These are phyloP conservation scores for Sinelater perroti DNA, from an alignment of 2,888 invertebrate species.

Conservation along the genomic window DNA sequence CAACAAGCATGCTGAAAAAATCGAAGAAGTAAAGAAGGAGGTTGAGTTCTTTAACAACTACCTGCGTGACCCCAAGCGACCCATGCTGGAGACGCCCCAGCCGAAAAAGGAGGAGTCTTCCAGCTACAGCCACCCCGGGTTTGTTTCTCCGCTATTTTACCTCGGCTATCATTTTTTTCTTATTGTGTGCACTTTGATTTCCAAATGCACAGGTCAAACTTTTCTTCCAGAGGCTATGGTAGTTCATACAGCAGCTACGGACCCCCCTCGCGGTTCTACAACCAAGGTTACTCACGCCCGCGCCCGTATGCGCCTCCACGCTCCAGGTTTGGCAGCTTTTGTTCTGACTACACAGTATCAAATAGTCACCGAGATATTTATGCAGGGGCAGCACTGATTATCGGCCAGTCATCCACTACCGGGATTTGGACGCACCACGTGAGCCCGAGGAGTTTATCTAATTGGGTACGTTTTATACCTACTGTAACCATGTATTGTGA, in stretches of 20 bases:
- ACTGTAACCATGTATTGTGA: neutral
- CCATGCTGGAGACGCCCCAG: conserved; percentile 87
- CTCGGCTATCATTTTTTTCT: conserved; percentile 8
- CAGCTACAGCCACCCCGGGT: conserved; percentile 58
- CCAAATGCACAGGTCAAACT: conserved; percentile 28
- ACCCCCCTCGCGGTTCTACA: conserved; percentile 63
- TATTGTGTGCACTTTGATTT: conserved; percentile 16
- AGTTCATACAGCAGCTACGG: conserved; percentile 57
- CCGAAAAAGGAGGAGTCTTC: conserved; percentile 62
- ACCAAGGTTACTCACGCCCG: conserved; percentile 57
- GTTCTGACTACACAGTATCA: neutral
- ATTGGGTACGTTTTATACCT: too few relatives aligned
- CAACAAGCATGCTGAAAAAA: conserved; percentile 96
- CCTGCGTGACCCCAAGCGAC: conserved; percentile 90
- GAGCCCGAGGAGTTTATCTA: conserved; percentile 89
- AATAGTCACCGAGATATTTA: conserved; percentile 37
- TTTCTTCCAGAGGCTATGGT: conserved; percentile 55
- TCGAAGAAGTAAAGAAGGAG: conserved; percentile 96
- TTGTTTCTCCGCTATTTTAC: conserved; percentile 6
- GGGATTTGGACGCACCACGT: conserved; percentile 91
- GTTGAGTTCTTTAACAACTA: conserved; percentile 99
- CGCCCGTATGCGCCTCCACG: conserved; percentile 47
- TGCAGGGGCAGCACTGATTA: conserved; percentile 79
- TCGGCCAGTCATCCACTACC: conserved; percentile 90
- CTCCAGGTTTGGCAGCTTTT: conserved; percentile 46